Evolutionary conservation across 2,797 vertebrate genomes (phyloP).

Genomic region (Falco peregrinus): DNA sequence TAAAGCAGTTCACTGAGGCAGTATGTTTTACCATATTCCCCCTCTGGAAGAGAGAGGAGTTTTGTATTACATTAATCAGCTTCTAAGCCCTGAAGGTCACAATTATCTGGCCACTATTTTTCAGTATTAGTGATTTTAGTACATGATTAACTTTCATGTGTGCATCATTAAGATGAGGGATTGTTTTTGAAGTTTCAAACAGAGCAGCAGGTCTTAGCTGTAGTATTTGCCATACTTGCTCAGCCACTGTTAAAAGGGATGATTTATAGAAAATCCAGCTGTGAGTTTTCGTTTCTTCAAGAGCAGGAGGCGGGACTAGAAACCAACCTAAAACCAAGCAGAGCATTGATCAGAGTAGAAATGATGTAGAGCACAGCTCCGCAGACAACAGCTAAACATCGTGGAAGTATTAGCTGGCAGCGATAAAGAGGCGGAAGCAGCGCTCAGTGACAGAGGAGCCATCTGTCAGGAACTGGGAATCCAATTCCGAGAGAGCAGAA

Average conservation of each 20-base stretch:
- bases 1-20: not conserved
- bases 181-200: slow-evolving; percentile 64
- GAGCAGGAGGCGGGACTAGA: slow-evolving; percentile 79
- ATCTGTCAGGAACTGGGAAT: slow-evolving; percentile 76
- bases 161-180: slow-evolving; percentile 61
- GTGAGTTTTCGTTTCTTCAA: slow-evolving; percentile 78
- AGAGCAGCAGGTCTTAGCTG: slow-evolving; percentile 64
- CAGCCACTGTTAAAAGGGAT: slow-evolving; percentile 69
- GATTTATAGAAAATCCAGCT: slow-evolving; percentile 83
- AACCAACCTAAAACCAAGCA: slow-evolving; percentile 73
- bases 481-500: slow-evolving; percentile 68
- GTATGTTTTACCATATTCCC: slow-evolving; percentile 12
- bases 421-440: slow-evolving; percentile 71
- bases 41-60: slow-evolving; percentile 19
- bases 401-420: slow-evolving; percentile 78
- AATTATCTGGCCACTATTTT: slow-evolving; percentile 64
- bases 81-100: slow-evolving; percentile 61
- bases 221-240: slow-evolving; percentile 64
- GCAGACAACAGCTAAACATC: slow-evolving; percentile 72
- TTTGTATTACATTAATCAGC: slow-evolving; percentile 55
- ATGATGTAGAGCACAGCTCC: slow-evolving; percentile 75
- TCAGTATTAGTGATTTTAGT: slow-evolving; percentile 65
- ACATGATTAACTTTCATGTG: slow-evolving; percentile 50
- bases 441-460: slow-evolving; percentile 64
- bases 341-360: slow-evolving; percentile 77